A percentile compares a stretch with the other conserved stretches of the same genome.
These are phyloP conservation scores for Ashinkailepas kermadecensis DNA, from an alignment of 2,888 invertebrate genomes.

Conservation along the genomic window DNA sequence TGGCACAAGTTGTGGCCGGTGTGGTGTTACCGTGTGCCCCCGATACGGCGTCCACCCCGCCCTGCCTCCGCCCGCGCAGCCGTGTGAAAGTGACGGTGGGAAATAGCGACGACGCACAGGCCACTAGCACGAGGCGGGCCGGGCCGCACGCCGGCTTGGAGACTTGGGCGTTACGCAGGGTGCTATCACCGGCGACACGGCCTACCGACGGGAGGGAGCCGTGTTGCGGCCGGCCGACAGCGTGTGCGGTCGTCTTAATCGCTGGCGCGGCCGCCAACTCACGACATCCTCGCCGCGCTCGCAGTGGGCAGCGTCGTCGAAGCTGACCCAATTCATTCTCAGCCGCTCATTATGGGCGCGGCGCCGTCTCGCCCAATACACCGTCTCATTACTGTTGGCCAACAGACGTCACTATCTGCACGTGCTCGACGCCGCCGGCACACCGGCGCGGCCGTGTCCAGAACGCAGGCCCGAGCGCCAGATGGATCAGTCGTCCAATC, in stretches of 20 bases:
- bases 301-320: background rate
- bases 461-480: background rate
- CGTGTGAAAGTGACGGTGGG: background rate
- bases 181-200: background rate
- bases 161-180: background rate
- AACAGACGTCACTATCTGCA: background rate
- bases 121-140: background rate
- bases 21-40: background rate
- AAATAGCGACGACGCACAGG: background rate
- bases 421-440: background rate
- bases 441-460: background rate
- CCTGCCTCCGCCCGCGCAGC: background rate
- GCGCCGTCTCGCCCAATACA: background rate
- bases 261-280: background rate
- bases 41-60: background rate
- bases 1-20: no score
- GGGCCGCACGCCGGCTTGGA: background rate
- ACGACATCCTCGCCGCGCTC: background rate
- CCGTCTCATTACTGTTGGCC: background rate
- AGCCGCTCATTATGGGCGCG: background rate
- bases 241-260: background rate
- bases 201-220: background rate
- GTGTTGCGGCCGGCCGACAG: background rate
- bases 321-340: background rate
- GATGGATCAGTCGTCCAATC: background rate